Evolutionary conservation across 2,113 vertebrate species (phyloP), one percentile per base, ranked within the genome.

Genomic region (Xyrauchen texanus): DNA sequence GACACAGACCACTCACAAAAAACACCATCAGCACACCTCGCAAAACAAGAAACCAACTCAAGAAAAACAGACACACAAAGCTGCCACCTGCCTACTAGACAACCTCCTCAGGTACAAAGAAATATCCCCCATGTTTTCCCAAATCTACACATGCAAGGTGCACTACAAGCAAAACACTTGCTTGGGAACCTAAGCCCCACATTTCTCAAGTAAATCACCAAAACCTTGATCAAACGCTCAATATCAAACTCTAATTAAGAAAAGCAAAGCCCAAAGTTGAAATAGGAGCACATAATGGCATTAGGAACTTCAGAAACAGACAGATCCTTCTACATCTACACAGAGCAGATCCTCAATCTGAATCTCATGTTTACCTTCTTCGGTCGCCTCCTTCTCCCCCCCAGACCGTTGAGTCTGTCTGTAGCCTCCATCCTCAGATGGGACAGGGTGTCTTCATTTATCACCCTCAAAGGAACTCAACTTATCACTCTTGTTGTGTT

Each of bases 351-450:
- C 61, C n/a, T 47, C 51, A 70, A 51, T 58, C 13, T 51, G 10
- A 11, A 68, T 44, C n/a, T 42, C 34, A 0, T 74, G 47, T 88
- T 85, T 95, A 98, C 97, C 97, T 98, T 98, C 87, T 93, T 96
- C 86, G 97, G 96, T 91, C 90, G 94, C 84, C 94, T 97, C 57
- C 94, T 94, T 52, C 94, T 85, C 88, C 94, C 94, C 9, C 90
- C 95, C 51, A 93, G 85, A 46, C 96, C 96, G 10, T 95, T 97
- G 84, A 93, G 93, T 76, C 92, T 95, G 85, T 97, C 97, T 0
- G 92, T 93, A 79, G 94, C 88, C 89, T 98, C 96, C 89, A 96
- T 94, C 89, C 90, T 94, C 85, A 92, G 94, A 88, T 94, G 92
- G 82, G 93, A 93, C 82, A 96, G 87, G 80, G 81, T 89, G 86